Conservation (phyloP, 2,113 vertebrate genomes). For the Balaeniceps rex region DNA sequence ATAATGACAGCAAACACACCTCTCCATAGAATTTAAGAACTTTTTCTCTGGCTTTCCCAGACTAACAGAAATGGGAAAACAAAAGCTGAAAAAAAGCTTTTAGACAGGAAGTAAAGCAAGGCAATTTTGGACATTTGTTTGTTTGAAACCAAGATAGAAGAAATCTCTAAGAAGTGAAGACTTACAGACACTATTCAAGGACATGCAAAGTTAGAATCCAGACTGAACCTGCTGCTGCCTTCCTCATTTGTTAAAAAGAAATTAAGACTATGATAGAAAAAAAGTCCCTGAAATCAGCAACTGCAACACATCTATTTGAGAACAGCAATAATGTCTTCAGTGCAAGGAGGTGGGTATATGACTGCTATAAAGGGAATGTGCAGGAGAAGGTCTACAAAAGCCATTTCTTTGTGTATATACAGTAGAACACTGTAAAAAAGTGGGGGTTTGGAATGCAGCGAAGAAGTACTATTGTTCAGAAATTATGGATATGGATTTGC, state of each 20-base stretch:
- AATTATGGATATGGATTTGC: background rate
- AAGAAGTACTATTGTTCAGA: background rate
- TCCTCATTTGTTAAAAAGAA: background rate
- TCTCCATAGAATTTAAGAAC: background rate
- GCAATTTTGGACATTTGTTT: background rate
- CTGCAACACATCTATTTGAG: background rate
- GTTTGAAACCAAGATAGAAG: background rate
- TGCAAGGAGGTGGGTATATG: accelerated
- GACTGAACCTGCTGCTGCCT: background rate
- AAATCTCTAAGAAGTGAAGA: background rate
- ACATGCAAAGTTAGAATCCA: background rate
- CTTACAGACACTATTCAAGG: background rate
- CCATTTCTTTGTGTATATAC: background rate
- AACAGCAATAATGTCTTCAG: background rate
- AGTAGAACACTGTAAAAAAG: background rate
- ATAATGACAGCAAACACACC: background rate
- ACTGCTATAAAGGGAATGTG: background rate
- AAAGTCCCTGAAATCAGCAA: background rate
- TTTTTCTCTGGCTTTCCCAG: background rate
- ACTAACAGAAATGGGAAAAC: background rate
- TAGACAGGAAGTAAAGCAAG: background rate
- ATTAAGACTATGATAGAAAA: background rate
- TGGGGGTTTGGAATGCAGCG: background rate
- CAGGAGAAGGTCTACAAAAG: background rate
- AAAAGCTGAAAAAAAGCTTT: background rate